Evolutionary conservation across 2,113 vertebrate species (phyloP).

Genomic region (Dermatemys mawii): DNA sequence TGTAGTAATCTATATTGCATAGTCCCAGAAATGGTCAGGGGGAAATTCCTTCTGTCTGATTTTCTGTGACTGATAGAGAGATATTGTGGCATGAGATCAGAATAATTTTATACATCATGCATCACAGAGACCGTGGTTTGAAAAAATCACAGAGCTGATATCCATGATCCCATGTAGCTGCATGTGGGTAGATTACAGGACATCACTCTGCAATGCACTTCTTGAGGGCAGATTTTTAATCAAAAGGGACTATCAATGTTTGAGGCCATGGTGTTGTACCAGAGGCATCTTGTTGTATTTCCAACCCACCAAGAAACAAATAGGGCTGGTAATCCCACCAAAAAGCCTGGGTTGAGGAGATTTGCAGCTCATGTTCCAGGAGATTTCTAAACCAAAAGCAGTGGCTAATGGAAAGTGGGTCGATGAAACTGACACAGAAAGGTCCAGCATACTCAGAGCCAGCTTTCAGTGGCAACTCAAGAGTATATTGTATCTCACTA

Average conservation of each 20-base stretch:
- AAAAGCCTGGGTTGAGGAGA: background rate
- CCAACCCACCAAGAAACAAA: background rate
- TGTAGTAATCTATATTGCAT: background rate
- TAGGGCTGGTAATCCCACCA: background rate
- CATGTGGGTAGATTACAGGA: background rate
- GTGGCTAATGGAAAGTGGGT: background rate
- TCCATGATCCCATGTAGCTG: background rate
- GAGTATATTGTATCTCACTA: background rate
- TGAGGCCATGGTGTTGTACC: background rate
- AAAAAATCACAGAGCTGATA: background rate
- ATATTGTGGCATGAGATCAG: background rate
- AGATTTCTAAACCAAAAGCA: background rate
- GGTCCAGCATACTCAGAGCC: background rate
- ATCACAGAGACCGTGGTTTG: background rate
- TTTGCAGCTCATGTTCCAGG: background rate
- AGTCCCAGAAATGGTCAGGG: conserved; percentile 26
- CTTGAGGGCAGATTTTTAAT: background rate
- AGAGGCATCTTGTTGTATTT: background rate
- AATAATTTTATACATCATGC: conserved; percentile 4
- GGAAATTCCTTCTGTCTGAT: background rate
- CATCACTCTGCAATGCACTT: background rate
- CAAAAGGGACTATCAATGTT: background rate
- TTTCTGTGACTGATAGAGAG: background rate
- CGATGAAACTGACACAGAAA: background rate
- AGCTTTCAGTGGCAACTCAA: background rate